Base-by-base conservation (phyloP, 2,888 invertebrate species). In the Napeogenes inachia region DNA sequence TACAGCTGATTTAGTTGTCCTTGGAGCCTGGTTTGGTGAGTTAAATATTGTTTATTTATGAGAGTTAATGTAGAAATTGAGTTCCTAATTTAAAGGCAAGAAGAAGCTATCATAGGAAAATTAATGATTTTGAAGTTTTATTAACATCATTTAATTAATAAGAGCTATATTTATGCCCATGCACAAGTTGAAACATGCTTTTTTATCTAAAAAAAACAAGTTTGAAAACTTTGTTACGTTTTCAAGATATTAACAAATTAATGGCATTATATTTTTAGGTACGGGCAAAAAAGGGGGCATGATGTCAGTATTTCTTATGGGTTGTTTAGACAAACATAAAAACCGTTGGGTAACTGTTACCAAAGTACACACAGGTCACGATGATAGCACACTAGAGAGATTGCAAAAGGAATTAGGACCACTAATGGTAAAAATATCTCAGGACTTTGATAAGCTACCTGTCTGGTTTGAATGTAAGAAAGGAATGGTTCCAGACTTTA, bases 281-380 rank as follows among this genome's bases (percentile, higher is more conserved):
- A 96, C 97, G 0, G 98, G 98, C 3, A 95, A 94, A 74, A 96
- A 96, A 84, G 97, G 98, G 54, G 98, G 98, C 0, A 94, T 97
- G 91, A 95, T 97, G 93, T 98, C 98, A 3, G 94, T 98, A 54
- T 98, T 98, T 79, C 89, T 99, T 21, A 98, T 98, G 97, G 98
- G 98, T 0, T 97, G 97, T 73, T 93, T 94, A 63, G 95, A 98
- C 82, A 89, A 89, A 5, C 79, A 75, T 0, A 89, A 91, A 4
- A 88, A 88, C 54, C 88, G 92, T 57, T 98, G 97, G 95, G 93
- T 95, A 63, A 98, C 98, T 0, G 98, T 98, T 0, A 97, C 98
- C 0, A 99, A 98, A 91, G 95, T 95, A 0, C 95, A 95, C 75
- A 94, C 94, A 0, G 98, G 98, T 0, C 95, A 97, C 66, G 98